Percentiles rank a stretch among this genome's conserved stretches.
Evolutionary conservation across 2,888 invertebrate species (phyloP).

Genomic region (Bellardia pandia): DNA sequence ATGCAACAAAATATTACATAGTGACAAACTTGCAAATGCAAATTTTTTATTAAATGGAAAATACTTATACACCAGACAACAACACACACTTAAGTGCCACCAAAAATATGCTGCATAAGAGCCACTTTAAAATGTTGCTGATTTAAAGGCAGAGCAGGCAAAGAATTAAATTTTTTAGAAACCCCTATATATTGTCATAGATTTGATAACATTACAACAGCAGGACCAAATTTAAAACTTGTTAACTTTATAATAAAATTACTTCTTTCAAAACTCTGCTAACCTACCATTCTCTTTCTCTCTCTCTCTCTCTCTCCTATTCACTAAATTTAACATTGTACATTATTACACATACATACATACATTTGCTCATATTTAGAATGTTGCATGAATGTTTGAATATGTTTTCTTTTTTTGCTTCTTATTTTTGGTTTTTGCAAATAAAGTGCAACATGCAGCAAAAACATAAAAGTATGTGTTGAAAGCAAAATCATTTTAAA

Average conservation of each 20-base stretch:
- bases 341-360: slow-evolving; percentile 18
- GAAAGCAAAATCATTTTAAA: slow-evolving; percentile 61
- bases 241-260: too few species aligned
- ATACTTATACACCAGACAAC: not conserved
- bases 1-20: slow-evolving; percentile 5
- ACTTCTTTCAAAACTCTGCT: not conserved
- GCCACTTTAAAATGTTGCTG: slow-evolving; percentile 43
- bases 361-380: slow-evolving; percentile 14
- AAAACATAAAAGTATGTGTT: slow-evolving; percentile 43
- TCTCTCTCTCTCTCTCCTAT: not conserved
- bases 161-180: not conserved
- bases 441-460: slow-evolving; percentile 20
- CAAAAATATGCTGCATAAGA: slow-evolving; percentile 18
- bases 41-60: slow-evolving; percentile 37
- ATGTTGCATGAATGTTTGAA: slow-evolving; percentile 23
- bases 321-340: not conserved
- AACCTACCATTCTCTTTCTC: not conserved
- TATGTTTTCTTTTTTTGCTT: not conserved
- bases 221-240: too few species aligned
- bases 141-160: not conserved
- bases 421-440: not conserved
- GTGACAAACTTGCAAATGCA: slow-evolving; percentile 34
- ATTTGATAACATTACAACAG: too few species aligned
- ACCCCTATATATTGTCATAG: too few species aligned
- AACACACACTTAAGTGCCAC: not conserved